Conservation (phyloP, 2,888 invertebrate species). For the Schizaphis graminum region DNA sequence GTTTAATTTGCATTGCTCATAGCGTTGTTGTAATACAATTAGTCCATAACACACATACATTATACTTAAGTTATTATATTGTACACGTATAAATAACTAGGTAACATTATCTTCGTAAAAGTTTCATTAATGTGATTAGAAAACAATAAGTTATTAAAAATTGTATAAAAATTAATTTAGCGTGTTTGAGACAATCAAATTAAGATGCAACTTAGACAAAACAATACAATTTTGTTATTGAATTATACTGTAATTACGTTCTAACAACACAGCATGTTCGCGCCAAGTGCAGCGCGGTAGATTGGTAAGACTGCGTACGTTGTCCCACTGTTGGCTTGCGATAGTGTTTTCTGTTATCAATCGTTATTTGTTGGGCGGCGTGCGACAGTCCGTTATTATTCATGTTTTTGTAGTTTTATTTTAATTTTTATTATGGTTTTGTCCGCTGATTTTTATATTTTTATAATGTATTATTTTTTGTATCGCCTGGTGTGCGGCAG, state of each 20-base stretch:
- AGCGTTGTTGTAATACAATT: background rate
- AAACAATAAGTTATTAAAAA: background rate
- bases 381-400: too few relatives aligned
- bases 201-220: background rate
- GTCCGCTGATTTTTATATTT: too few relatives aligned
- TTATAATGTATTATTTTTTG: too few relatives aligned
- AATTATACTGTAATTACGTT: background rate
- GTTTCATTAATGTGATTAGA: background rate
- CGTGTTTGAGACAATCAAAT: background rate
- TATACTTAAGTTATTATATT: background rate
- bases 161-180: background rate
- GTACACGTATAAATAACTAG: background rate
- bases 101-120: background rate
- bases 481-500: too few relatives aligned
- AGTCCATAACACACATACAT: background rate
- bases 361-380: too few relatives aligned
- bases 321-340: too few relatives aligned
- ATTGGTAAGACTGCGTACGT: too few relatives aligned
- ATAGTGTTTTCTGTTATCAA: too few relatives aligned
- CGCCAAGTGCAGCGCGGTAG: too few relatives aligned
- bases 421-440: too few relatives aligned
- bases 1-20: background rate
- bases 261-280: too few relatives aligned
- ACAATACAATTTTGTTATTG: background rate
- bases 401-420: too few relatives aligned